Evolutionary conservation across 1,140 invertebrate genomes (phyloP), one percentile per base, ranked within the genome.

Genomic region (Araneus ventricosus): DNA sequence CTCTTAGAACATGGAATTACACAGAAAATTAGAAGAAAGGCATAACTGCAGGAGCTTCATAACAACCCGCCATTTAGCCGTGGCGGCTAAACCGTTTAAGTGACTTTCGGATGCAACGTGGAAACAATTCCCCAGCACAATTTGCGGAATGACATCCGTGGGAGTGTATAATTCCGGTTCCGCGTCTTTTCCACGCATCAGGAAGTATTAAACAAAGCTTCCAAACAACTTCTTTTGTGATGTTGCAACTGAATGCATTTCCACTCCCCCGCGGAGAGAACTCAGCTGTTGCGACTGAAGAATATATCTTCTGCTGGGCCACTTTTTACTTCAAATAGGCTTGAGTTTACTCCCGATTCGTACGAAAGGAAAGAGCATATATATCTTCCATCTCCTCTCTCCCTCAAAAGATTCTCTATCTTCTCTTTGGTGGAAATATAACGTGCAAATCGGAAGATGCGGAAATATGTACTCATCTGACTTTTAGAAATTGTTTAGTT

Each of bases 111-210:
- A 79, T 20, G 20, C 79, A 80, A 41, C n/a, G 39, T 59, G 85
- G 57, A 63, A 87, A 87, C 59, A 67, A 67, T 87, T 87, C 59
- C 30, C 59, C 52, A 7, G 27, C 57, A 63, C 39, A 87, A 87
- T 87, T 87, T 87, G 59, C 7, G 85, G 59, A 87, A 87, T 87
- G 85, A 34, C 85, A 87, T 63, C 85, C 59, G 34, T 63, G 85
- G 39, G 63, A 39, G 34, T 34, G 34, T 57, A 4, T 52, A 85
- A 85, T 85, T 57, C 45, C 82, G 1, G 6, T n/a, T 85, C 82
- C 22, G 52, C 82, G 14, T 30, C 82, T 57, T 85, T 59, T 14
- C 27, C 63, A 70, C 27, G 63, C 45, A 45, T 59, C 82, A 85
- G 59, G 85, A 87, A 87, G 85, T 67, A 88, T 88, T 88, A 88